These are phyloP conservation scores for Microcebus tavaratra DNA, from an alignment of 2,113 vertebrate genomes.

Conservation along the genomic window DNA sequence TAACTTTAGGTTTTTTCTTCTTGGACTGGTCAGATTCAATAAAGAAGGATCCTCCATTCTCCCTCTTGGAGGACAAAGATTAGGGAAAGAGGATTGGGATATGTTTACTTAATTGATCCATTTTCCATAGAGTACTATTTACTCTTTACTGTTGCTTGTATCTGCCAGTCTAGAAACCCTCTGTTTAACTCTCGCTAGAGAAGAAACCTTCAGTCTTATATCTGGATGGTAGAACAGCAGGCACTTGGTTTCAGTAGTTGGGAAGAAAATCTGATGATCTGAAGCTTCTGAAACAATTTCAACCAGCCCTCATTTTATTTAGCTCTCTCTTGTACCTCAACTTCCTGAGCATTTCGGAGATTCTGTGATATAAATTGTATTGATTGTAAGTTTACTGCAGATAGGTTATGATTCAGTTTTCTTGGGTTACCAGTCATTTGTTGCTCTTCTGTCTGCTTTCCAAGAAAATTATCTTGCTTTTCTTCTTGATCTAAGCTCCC, in stretches of 20 bases:
- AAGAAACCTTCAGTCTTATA: background rate
- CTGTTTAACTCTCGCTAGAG: background rate
- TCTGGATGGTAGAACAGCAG: background rate
- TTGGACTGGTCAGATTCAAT: background rate
- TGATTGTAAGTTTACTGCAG: background rate
- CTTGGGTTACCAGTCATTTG: background rate
- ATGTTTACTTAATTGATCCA: background rate
- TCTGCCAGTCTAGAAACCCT: background rate
- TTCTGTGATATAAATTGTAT: background rate
- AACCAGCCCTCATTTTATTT: background rate
- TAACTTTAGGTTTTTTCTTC: background rate
- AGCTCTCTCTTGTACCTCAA: background rate
- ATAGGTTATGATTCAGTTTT: background rate
- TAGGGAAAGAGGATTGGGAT: background rate
- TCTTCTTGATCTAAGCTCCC: too few relatives aligned
- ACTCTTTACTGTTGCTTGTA: background rate
- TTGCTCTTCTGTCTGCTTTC: background rate
- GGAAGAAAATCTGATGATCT: background rate
- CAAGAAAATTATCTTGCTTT: constrained; percentile 25
- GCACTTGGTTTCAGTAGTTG: background rate
- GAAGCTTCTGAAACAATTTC: constrained; percentile 23
- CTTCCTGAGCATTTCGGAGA: background rate
- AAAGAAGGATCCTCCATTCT: background rate
- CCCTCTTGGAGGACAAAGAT: background rate
- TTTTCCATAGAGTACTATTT: background rate